Evolutionary conservation across 2,797 vertebrate species (phyloP).

Genomic region (Tamandua tetradactyla): DNA sequence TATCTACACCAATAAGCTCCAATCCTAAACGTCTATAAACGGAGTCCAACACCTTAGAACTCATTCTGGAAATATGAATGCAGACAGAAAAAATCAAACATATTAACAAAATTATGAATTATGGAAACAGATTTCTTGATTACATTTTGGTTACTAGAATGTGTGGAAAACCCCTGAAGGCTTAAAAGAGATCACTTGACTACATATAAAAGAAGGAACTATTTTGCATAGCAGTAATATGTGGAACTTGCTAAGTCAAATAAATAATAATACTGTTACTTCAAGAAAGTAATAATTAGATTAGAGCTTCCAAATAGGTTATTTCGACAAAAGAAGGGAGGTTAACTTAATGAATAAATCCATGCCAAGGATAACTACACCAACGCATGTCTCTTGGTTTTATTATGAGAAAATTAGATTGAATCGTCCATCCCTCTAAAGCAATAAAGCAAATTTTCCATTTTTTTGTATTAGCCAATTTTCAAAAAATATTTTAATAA

Average conservation of each 20-base stretch:
- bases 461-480: background rate
- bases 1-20: background rate
- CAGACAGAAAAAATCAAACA: background rate
- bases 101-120: constrained; percentile 18
- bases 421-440: background rate
- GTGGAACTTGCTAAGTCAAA: constrained; percentile 4
- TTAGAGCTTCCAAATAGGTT: background rate
- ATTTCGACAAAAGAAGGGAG: constrained; percentile 24
- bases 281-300: background rate
- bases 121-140: background rate
- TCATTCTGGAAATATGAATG: background rate
- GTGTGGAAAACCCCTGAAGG: background rate
- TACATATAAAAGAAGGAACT: background rate
- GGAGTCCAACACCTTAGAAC: background rate
- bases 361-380: background rate
- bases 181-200: constrained; percentile 11
- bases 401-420: background rate
- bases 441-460: background rate
- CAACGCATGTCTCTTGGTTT: background rate
- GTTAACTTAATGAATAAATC: background rate
- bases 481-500: background rate
- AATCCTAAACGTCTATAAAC: background rate
- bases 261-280: constrained; percentile 25
- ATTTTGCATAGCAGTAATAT: background rate
- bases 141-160: background rate